Base-by-base conservation (phyloP, 1,140 invertebrate genomes). In the Ridgeia piscesae region DNA sequence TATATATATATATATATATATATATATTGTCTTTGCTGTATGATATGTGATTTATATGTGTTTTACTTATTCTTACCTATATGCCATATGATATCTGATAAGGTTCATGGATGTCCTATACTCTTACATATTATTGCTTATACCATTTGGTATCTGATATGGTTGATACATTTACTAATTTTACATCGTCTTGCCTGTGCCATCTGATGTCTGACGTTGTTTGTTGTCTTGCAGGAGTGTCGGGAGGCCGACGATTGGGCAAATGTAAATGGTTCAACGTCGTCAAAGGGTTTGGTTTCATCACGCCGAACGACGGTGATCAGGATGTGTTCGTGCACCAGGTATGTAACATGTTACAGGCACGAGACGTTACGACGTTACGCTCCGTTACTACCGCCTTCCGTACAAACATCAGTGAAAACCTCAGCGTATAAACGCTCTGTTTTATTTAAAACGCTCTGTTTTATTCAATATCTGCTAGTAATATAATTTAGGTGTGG, bases 251-350 rank as follows among this genome's bases (percentile, higher is more conserved):
- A 92, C 96, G 97, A 92, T 97, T 97, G 94, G 98, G 98, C 50
- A 97, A 97, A 95, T 98, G 98, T 96, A 99, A 99, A 96, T 99
- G 98, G 98, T 99, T 98, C 96, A 98, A 99, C 95, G 98, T 98
- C 89, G 98, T 97, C 93, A 98, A 98, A 96, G 98, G 98, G 33
- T 99, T 98, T 98, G 98, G 98, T 33, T 99, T 98, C 96, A 97
- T 99, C 93, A 98, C 98, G 88, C 98, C 98, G 31, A 97, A 98
- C 94, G 98, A 98, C 96, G 98, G 97, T 14, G 97, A 97, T 17
- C 97, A 98, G 94, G 98, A 98, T 95, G 98, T 99, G 42, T 99
- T 99, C 95, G 98, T 98, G 42, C 98, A 99, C 96, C 98, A 98
- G 97, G 98, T 98, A 96, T 94, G 91, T 92, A 27, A 34, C 4